These are phyloP conservation scores for Melipona bicolor DNA, from an alignment of 2,888 invertebrate species.

Conservation along the genomic window DNA sequence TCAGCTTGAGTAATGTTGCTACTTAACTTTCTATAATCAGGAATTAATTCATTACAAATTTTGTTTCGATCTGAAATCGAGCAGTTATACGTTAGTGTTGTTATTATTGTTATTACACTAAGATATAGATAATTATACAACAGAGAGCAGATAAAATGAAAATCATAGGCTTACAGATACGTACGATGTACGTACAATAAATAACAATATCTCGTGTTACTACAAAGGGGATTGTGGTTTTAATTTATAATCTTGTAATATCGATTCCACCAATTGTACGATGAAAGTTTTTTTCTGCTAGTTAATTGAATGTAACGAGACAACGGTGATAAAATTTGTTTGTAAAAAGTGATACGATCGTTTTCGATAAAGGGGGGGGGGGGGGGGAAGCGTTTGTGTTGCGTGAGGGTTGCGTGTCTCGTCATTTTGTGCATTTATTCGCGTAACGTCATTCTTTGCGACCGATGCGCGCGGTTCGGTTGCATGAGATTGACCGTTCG, in stretches of 20 bases:
- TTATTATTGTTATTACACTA: too few relatives aligned
- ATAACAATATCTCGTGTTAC: background rate
- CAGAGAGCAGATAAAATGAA: background rate
- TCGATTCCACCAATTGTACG: background rate
- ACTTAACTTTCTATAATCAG: too few relatives aligned
- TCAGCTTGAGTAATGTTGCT: background rate
- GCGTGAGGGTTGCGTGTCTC: slow-evolving; percentile 48
- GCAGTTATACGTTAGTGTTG: too few relatives aligned
- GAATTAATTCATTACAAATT: too few relatives aligned
- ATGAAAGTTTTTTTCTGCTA: slow-evolving; percentile 18
- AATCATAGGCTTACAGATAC: background rate
- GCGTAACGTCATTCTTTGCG: slow-evolving; percentile 72
- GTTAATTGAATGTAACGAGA: slow-evolving; percentile 8
- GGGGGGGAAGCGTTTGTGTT: too few relatives aligned
- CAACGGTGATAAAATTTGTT: slow-evolving; percentile 16
- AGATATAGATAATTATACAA: background rate
- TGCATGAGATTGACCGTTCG: slow-evolving; percentile 62
- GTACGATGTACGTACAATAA: background rate
- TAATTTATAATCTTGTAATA: background rate
- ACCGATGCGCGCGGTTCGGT: slow-evolving; percentile 39
- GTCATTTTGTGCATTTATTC: slow-evolving; percentile 68
- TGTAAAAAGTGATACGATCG: slow-evolving; percentile 33
- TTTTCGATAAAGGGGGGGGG: background rate
- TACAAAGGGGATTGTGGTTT: background rate
- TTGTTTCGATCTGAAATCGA: background rate